A percentile compares a stretch with the other conserved stretches of the same genome.
phyloP scores from a whole-genome alignment of 2,888 invertebrate species.

The Latheticus oryzae region DNA sequence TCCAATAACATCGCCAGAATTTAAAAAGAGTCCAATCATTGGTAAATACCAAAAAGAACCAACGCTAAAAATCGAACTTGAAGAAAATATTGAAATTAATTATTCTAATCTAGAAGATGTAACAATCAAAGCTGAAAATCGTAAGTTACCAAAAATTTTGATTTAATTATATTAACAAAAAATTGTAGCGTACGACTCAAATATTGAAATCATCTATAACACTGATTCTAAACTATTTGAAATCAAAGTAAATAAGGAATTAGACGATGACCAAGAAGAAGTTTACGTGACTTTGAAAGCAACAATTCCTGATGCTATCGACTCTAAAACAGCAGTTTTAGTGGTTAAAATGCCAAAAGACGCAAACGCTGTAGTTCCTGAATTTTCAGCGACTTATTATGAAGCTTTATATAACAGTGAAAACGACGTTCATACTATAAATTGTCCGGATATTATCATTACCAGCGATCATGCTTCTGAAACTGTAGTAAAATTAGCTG shows the following conservation, averaged over 20 bases:
- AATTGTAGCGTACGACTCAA: constrained; percentile 4
- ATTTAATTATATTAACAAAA: not conserved
- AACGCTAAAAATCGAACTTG: constrained; percentile 19
- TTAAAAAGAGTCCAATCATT: constrained; percentile 31
- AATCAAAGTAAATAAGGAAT: not conserved
- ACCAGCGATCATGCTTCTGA: constrained; percentile 6
- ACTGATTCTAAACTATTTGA: not conserved
- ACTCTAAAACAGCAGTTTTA: constrained; percentile 9
- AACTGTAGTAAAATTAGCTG: constrained; percentile 8
- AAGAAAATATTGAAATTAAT: constrained; percentile 25
- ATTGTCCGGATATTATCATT: constrained; percentile 10
- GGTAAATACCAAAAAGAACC: constrained; percentile 35
- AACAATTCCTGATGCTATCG: not conserved
- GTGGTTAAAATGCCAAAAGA: constrained; percentile 28
- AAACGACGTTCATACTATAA: too few relatives aligned
- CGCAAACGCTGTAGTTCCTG: constrained; percentile 27
- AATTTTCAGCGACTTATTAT: constrained; percentile 38
- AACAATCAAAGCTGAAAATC: constrained; percentile 14
- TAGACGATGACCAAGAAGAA: constrained; percentile 2
- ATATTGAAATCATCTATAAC: constrained; percentile 1
- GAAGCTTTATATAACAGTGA: constrained; percentile 19
- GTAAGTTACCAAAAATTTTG: constrained; percentile 35
- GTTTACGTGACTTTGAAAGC: constrained; percentile 13
- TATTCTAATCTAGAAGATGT: constrained; percentile 12
- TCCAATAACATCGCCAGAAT: constrained; percentile 28